A percentile compares a stretch with the other conserved stretches of the same genome.
Evolutionary conservation across 2,888 invertebrate genomes (phyloP).

Genomic region (Bibio marci): DNA sequence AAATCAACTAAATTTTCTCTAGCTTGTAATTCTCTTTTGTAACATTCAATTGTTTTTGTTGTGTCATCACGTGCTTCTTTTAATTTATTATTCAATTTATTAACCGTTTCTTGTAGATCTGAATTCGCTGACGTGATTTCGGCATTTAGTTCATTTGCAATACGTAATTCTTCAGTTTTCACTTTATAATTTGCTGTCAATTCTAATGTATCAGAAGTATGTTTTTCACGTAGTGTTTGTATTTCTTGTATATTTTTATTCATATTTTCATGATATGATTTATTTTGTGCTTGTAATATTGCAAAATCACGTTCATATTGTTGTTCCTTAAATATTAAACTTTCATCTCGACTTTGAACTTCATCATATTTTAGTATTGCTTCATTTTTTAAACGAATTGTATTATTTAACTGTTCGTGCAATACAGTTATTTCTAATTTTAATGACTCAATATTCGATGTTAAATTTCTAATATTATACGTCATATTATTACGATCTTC

Average conservation of each 20-base stretch:
- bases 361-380: slow-evolving; percentile 65
- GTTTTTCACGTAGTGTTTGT: slow-evolving; percentile 57
- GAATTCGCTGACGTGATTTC: slow-evolving; percentile 53
- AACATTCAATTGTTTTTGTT: slow-evolving; percentile 52
- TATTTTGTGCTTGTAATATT: slow-evolving; percentile 60
- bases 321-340: slow-evolving; percentile 65
- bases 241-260: slow-evolving; percentile 62
- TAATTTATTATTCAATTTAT: slow-evolving; percentile 50
- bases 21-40: slow-evolving; percentile 64
- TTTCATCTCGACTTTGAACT: slow-evolving; percentile 60
- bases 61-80: slow-evolving; percentile 53
- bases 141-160: slow-evolving; percentile 48
- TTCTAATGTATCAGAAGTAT: slow-evolving; percentile 42
- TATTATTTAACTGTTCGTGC: slow-evolving; percentile 54
- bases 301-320: slow-evolving; percentile 67
- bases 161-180: slow-evolving; percentile 61
- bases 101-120: slow-evolving; percentile 46
- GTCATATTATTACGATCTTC: slow-evolving; percentile 58
- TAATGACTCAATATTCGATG: slow-evolving; percentile 56
- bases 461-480: slow-evolving; percentile 51
- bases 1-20: slow-evolving; percentile 70
- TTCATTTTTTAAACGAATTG: slow-evolving; percentile 69
- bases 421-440: slow-evolving; percentile 49
- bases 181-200: slow-evolving; percentile 61
- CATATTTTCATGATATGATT: slow-evolving; percentile 60